A percentile compares a stretch with the other conserved stretches of the same genome.
These are phyloP conservation scores for Amphibalanus amphitrite DNA, from an alignment of 1,140 invertebrate genomes.

Conservation along the genomic window DNA sequence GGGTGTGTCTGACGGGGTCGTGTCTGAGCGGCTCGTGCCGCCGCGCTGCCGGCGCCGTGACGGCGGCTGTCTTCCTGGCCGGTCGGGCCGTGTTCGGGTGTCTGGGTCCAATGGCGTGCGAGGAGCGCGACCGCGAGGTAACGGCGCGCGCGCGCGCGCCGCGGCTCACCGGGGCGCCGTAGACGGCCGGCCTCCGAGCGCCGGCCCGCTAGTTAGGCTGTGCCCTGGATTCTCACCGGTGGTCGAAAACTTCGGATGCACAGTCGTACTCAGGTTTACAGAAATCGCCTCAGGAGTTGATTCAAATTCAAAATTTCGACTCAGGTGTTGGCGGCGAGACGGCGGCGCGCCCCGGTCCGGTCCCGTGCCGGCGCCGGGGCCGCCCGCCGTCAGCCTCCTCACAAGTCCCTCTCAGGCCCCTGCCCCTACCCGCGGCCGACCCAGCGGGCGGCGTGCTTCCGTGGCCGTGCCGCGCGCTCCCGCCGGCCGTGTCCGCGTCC, in stretches of 20 bases:
- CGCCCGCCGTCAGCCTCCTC: background rate
- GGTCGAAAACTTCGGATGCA: background rate
- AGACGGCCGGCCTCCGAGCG: no score
- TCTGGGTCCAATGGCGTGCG: background rate
- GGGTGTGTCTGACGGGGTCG: background rate
- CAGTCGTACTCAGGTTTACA: background rate
- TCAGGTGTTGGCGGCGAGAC: background rate
- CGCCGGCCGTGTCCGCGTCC: no score
- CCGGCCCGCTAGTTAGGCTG: background rate
- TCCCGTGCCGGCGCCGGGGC: no score
- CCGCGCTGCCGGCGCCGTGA: background rate
- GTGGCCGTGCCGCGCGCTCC: background rate
- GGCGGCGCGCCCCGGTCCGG: no score
- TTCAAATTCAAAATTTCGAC: slow-evolving; percentile 1
- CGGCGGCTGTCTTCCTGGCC: background rate
- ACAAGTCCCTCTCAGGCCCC: background rate
- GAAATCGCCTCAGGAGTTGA: background rate
- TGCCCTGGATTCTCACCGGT: background rate
- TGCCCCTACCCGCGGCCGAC: background rate
- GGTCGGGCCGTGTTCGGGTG: background rate
- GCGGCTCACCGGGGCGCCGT: no score
- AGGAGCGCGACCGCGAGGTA: background rate
- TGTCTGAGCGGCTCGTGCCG: background rate
- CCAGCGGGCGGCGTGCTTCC: no score
- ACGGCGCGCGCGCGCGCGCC: no score